These are phyloP conservation scores for Scaptodrosophila lebanonensis DNA, from an alignment of 1,140 invertebrate species.

Conservation along the genomic window DNA sequence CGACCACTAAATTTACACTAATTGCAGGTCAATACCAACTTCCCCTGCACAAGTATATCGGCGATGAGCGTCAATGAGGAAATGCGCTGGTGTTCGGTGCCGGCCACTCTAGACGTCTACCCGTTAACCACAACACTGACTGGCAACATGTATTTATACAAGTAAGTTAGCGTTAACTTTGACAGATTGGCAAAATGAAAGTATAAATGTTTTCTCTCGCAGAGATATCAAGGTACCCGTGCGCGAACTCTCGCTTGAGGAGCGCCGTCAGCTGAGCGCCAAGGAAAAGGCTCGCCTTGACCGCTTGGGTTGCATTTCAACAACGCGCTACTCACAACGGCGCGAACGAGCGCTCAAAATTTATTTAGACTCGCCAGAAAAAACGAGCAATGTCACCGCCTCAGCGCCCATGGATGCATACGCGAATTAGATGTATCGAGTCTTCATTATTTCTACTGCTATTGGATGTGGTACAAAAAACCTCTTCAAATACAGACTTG, in stretches of 20 bases:
- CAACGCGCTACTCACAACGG: conserved; percentile 78
- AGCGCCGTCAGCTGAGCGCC: conserved; percentile 80
- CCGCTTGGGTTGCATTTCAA: conserved; percentile 68
- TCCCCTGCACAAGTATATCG: conserved; percentile 73
- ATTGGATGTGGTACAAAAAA: not conserved
- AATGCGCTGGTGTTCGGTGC: conserved; percentile 53
- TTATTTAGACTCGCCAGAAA: conserved; percentile 80
- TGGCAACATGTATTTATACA: conserved; percentile 73
- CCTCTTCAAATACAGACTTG: not conserved
- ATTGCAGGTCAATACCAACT: conserved; percentile 61
- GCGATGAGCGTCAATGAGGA: conserved; percentile 60
- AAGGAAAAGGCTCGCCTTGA: conserved; percentile 80
- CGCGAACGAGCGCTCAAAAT: conserved; percentile 87
- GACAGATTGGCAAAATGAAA: not conserved
- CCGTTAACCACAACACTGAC: conserved; percentile 47
- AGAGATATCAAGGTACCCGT: conserved; percentile 82
- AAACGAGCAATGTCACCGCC: conserved; percentile 53
- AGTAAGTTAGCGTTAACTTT: conserved; percentile 35
- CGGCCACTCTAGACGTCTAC: conserved; percentile 56
- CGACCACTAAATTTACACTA: not conserved
- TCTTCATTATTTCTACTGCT: no score
- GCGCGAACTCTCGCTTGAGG: conserved; percentile 81
- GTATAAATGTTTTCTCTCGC: conserved; percentile 43
- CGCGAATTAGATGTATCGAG: not conserved
- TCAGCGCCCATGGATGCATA: conserved; percentile 58